Evolutionary conservation across 1,140 invertebrate genomes (phyloP).

Genomic region (Venturia canescens): DNA sequence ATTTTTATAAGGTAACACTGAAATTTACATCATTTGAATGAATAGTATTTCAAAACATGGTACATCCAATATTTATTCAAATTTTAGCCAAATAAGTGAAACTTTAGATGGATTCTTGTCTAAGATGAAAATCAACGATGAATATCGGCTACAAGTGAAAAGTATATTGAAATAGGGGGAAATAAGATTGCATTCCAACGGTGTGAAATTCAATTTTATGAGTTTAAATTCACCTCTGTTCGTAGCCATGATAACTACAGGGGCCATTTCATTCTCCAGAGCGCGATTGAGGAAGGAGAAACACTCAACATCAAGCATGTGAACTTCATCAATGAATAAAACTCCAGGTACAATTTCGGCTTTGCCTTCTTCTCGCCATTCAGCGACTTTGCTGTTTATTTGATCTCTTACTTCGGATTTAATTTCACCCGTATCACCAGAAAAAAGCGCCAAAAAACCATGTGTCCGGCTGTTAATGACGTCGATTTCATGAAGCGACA

Average conservation of each 20-base stretch:
- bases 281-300: constrained; percentile 98
- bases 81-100: too few species aligned
- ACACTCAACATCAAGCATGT: constrained; percentile 99
- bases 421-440: constrained; percentile 99
- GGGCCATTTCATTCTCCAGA: constrained; percentile 97
- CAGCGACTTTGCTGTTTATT: constrained; percentile 97
- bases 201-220: not conserved
- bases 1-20: not conserved
- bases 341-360: constrained; percentile 99
- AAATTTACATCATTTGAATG: not conserved
- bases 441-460: constrained; percentile 98
- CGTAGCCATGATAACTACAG: constrained; percentile 99
- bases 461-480: constrained; percentile 98
- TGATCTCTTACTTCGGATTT: constrained; percentile 98
- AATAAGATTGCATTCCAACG: too few species aligned
- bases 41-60: not conserved
- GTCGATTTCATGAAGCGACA: constrained; percentile 98
- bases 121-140: not conserved
- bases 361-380: constrained; percentile 99
- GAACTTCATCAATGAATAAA: constrained; percentile 93
- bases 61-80: too few species aligned
- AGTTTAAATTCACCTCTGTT: constrained; percentile 85
- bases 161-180: too few species aligned
- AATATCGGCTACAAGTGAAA: too few species aligned
- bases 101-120: not conserved